phyloP scores from a whole-genome alignment of 1,140 invertebrate genomes.

The Drosophila subpulchrella region DNA sequence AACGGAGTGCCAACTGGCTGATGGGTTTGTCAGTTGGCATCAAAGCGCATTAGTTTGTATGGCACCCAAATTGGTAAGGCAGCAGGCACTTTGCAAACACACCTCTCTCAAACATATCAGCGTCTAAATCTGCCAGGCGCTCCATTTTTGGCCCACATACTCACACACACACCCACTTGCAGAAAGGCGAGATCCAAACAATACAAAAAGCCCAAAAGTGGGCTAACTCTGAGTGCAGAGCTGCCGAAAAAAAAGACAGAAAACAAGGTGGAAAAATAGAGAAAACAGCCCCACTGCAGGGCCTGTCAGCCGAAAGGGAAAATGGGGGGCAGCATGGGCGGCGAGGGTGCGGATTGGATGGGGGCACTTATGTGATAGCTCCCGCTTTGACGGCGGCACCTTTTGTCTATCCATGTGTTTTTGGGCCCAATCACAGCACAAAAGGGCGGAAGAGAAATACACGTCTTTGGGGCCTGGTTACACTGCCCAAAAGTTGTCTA shows the following conservation, averaged over 20 bases:
- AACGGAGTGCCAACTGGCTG: conserved; percentile 33
- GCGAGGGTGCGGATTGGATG: not conserved
- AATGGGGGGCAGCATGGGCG: not conserved
- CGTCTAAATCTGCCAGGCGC: conserved; percentile 68
- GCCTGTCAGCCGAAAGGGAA: conserved; percentile 50
- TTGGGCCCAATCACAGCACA: conserved; percentile 65
- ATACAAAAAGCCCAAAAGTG: conserved; percentile 70
- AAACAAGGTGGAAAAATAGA: conserved; percentile 27
- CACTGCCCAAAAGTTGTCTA: not conserved
- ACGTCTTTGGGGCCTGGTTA: conserved; percentile 19
- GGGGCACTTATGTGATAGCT: conserved; percentile 59
- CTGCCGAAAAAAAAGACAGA: conserved; percentile 33
- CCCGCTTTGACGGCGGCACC: conserved; percentile 72
- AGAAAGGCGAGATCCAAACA: conserved; percentile 58
- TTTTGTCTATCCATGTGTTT: conserved; percentile 71
- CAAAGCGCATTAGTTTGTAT: conserved; percentile 76
- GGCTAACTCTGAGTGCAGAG: conserved; percentile 72
- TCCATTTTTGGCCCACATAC: conserved; percentile 63
- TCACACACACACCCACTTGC: conserved; percentile 5
- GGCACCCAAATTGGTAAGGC: conserved; percentile 69
- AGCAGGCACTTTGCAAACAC: conserved; percentile 72
- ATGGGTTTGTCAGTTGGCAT: conserved; percentile 62
- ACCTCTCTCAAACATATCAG: conserved; percentile 62
- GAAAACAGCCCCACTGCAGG: conserved; percentile 42
- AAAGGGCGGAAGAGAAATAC: conserved; percentile 34